A percentile compares a stretch with the other conserved stretches of the same genome.
These are phyloP conservation scores for Apostichopus japonicus DNA, from an alignment of 35 echinoderm and acorn worm species.

Conservation along the genomic window DNA sequence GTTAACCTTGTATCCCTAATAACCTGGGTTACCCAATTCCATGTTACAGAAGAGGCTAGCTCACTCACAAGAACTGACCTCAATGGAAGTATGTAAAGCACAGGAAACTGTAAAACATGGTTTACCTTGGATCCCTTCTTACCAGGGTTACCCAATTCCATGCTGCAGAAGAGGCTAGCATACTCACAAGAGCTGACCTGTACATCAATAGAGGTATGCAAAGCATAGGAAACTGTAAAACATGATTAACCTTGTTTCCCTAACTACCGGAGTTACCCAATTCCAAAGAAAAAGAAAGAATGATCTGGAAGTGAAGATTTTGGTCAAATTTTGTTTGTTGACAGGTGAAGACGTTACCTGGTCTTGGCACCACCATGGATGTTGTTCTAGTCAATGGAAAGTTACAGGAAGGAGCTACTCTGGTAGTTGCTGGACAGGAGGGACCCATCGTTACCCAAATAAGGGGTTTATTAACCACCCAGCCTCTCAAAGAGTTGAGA, in stretches of 20 bases:
- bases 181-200: constrained; percentile 84
- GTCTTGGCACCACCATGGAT: constrained; percentile 97
- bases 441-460: constrained; percentile 91
- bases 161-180: constrained; percentile 88
- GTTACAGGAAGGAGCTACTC: constrained; percentile 82
- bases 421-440: constrained; percentile 96
- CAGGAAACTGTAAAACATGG: too few species aligned
- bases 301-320: too few species aligned
- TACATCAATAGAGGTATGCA: constrained; percentile 85
- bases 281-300: too few species aligned
- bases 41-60: constrained; percentile 88
- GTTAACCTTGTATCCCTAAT: too few species aligned
- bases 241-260: too few species aligned
- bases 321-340: background rate
- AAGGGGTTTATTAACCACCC: constrained; percentile 89
- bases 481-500: constrained; percentile 89
- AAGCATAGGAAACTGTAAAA: too few species aligned
- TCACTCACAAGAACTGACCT: constrained; percentile 80
- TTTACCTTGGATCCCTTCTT: too few species aligned
- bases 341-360: constrained; percentile 93
- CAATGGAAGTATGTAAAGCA: constrained; percentile 72
- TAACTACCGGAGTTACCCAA: too few species aligned
- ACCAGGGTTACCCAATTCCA: background rate
- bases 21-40: background rate
- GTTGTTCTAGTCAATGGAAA: constrained; percentile 90